Evolutionary conservation across 1,140 invertebrate genomes (phyloP), one percentile per base, ranked within the genome.

Genomic region (Orius laevigatus): DNA sequence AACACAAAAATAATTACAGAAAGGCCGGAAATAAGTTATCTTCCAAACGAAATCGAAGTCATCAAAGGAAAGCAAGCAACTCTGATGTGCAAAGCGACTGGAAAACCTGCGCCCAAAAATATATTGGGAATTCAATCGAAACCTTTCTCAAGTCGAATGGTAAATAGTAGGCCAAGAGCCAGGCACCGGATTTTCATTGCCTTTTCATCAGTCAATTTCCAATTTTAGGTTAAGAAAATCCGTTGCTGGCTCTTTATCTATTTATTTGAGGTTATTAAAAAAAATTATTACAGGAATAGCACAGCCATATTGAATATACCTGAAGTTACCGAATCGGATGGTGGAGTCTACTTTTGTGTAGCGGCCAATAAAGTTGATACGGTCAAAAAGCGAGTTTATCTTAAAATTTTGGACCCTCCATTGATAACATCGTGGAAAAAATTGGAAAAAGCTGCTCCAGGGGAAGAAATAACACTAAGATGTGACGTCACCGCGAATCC

Each of bases 301-400:
- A 25, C 25, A 25, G 25, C 25, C 8, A 25, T 25, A 4, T 25
- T 25, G 25, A 25, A 25, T 25, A 4, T 50, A 8, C n/a, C 1
- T 8, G 38, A 46, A 31, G 11, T 46, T 4, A 50, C 42, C 11
- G 49, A 51, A 16, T 35, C 16, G 11, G 42, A 51, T 43, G 34
- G 16, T 32, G 49, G 49, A 1, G 39, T 18, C 3, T 51, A 51
- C 14, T 33, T 32, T 32, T 51, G 49, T 41, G 25, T 46, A 16
- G 49, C 49, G 10, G 31, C 18, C 18, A 51, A 51, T 41, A 51
- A 46, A 35, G 49, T 36, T 25, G 49, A 44, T 31, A 38, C 18
- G 8, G 34, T 15, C 40, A 51, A 35, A 19, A 51, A 41, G 20
- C 45, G 33, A 40, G 12, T 51, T 8, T 42, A 45, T 19, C 43